Base-by-base conservation (phyloP, 2,113 vertebrate species). In the Rhineura floridana region DNA sequence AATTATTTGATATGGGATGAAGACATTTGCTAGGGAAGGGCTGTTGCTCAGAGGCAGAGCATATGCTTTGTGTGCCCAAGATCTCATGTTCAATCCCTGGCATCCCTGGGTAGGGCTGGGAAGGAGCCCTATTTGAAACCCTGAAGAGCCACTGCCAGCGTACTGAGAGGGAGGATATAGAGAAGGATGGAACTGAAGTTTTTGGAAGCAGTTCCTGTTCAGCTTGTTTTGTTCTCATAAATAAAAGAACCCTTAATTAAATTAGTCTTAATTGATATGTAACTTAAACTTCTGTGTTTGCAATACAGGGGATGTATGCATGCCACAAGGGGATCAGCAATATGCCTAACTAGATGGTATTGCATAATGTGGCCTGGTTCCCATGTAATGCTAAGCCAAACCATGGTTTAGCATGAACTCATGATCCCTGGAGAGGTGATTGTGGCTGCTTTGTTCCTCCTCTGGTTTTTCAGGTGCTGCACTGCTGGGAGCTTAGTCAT, bases 111-210 rank as follows among this genome's bases (percentile, higher is more conserved):
- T 63, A 62, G 36, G 17, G 1, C 59, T 75, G 39, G 30, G 13
- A 44, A 85, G 62, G 30, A 42, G 9, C 55, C 36, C 52, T 75
- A 30, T 44, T 28, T 62, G 52, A 46, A n/a, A 75, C 30, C 4
- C 17, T 62, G n/a, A 39, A 39, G 28, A 73, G 33, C 3, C 21
- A 8, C 9, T 25, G 23, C 46, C 67, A 73, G 1, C 12, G 25
- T 67, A 23, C 63, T 28, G 3, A 72, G 33, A 21, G 42, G n/a
- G 78, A 39, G 69, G 19, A 90, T 48, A 0, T 0, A 3, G 86
- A 85, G 33, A 91, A 36, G 72, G 62, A 69, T 19, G 88, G 90
- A 36, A 21, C 85, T 79, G 91, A 39, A 62, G 83, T 50, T 93
- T 87, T 92, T 90, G 88, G 28, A 91, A 81, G 25, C 55, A 85